phyloP scores from a whole-genome alignment of 2,113 vertebrate genomes.

The Parus major region DNA sequence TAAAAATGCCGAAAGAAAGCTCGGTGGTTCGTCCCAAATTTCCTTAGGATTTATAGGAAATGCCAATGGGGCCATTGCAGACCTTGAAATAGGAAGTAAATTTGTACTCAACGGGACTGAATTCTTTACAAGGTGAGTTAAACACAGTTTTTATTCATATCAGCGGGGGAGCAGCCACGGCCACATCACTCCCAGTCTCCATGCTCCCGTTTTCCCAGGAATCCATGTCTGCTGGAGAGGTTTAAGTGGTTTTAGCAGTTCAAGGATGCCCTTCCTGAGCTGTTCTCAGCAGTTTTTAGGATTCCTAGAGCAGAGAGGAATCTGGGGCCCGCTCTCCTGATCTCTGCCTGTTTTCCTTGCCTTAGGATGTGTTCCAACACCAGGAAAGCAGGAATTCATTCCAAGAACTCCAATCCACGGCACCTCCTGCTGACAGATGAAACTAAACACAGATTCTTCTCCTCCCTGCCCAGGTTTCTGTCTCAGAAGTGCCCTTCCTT shows the following conservation, averaged over 20 bases:
- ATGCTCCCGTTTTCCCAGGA: neutral
- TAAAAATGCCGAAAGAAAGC: neutral
- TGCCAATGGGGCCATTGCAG: neutral
- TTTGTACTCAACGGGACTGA: neutral
- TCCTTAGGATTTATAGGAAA: neutral
- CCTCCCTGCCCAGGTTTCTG: neutral
- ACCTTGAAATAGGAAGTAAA: neutral
- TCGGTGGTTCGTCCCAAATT: neutral
- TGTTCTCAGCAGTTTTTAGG: neutral
- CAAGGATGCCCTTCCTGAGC: no score
- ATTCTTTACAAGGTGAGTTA: neutral
- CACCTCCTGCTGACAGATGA: neutral
- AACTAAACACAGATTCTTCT: neutral
- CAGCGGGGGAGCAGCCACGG: fast-evolving
- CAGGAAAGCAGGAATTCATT: neutral
- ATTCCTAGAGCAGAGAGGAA: neutral
- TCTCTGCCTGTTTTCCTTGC: neutral
- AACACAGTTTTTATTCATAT: neutral
- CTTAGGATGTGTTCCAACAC: neutral
- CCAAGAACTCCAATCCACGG: neutral
- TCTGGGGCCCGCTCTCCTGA: neutral
- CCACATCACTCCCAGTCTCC: neutral
- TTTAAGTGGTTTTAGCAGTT: neutral
- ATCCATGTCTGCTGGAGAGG: neutral
- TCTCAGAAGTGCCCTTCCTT: neutral